phyloP scores from a whole-genome alignment of 2,113 vertebrate species.

The Pyrgilauda ruficollis region DNA sequence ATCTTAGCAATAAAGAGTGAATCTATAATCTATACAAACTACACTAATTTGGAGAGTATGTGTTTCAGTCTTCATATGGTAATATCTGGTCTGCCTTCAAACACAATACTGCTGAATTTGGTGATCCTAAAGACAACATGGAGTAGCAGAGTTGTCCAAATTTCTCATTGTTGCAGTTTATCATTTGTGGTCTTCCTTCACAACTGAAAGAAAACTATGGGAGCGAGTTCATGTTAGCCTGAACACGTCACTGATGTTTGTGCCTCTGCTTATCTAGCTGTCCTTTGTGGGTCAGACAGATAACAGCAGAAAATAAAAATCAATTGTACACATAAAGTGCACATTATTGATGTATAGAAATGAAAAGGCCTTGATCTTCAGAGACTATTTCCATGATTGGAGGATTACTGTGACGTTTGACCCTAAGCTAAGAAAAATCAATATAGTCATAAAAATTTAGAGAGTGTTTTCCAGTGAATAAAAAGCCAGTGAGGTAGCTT shows the following conservation, averaged over 20 bases:
- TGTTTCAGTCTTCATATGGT: not conserved
- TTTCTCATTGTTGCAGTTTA: not conserved
- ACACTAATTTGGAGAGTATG: rapidly evolving
- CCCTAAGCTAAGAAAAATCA: not conserved
- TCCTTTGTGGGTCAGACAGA: not conserved
- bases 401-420: not conserved
- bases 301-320: constrained; percentile 27
- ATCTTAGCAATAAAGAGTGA: not conserved
- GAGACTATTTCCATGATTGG: not conserved
- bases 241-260: not conserved
- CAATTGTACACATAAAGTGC: constrained; percentile 24
- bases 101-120: not conserved
- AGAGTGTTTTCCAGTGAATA: not conserved
- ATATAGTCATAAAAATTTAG: not conserved
- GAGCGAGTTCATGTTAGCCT: not conserved
- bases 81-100: not conserved
- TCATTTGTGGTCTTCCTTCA: not conserved
- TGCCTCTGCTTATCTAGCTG: not conserved
- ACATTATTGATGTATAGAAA: constrained; percentile 13
- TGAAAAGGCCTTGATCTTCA: constrained; percentile 48
- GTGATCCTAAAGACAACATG: rapidly evolving
- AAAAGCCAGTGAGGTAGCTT: not conserved
- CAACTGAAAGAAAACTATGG: not conserved
- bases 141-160: not conserved
- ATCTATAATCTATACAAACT: not conserved